Conservation (phyloP, 2,797 vertebrate species). For the Danio choprae region DNA sequence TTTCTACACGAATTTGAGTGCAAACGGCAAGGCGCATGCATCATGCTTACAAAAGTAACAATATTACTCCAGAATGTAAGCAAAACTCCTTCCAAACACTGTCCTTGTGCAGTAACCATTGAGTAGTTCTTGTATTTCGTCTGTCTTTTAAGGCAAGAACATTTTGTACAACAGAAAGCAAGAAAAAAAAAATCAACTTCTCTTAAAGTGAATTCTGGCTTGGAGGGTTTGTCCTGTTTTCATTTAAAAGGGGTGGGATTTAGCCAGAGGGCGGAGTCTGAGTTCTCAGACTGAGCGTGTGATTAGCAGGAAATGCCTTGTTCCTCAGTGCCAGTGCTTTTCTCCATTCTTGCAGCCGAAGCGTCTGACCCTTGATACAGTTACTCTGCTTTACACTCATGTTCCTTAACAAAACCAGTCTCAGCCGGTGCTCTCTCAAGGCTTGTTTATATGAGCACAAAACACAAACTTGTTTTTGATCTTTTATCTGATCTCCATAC, state of each 20-base stretch:
- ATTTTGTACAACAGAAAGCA: constrained; percentile 29
- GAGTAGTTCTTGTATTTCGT: background rate
- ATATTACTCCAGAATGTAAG: background rate
- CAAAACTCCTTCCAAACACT: background rate
- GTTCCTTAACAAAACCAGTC: constrained; percentile 13
- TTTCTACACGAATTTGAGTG: background rate
- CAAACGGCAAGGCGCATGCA: background rate
- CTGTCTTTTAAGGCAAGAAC: constrained; percentile 30
- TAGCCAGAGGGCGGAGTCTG: background rate
- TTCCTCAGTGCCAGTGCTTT: constrained; percentile 31
- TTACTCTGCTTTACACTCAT: background rate
- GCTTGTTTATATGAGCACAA: background rate
- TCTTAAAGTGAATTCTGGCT: background rate
- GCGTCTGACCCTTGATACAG: constrained; percentile 20
- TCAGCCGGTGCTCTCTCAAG: background rate
- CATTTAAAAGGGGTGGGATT: background rate
- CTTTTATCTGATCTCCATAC: background rate
- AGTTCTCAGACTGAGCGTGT: constrained; percentile 12
- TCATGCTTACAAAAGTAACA: background rate
- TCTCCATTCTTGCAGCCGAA: constrained; percentile 28
- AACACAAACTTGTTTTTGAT: background rate
- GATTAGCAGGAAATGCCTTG: constrained; percentile 37
- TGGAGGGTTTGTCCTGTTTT: background rate
- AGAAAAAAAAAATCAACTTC: background rate
- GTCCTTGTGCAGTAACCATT: background rate